A percentile compares a stretch with the other conserved stretches of the same genome.
phyloP scores from a whole-genome alignment of 2,888 invertebrate genomes.

The Phania funesta region DNA sequence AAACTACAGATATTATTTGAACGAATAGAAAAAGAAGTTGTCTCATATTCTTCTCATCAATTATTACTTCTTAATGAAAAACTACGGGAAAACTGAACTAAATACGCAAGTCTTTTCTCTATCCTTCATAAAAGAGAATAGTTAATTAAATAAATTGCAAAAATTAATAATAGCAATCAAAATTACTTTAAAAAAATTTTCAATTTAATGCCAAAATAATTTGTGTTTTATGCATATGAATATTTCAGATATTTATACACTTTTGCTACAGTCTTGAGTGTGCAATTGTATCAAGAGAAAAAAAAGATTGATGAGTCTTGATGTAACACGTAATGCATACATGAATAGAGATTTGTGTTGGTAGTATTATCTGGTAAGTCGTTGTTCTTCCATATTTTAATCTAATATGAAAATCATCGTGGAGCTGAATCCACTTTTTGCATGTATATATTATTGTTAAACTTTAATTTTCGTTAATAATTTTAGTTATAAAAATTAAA shows the following conservation, averaged over 20 bases:
- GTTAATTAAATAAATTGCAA: constrained; percentile 9
- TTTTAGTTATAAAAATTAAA: too few species aligned
- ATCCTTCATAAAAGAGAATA: constrained; percentile 7
- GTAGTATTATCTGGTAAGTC: constrained; percentile 36
- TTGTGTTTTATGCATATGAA: constrained; percentile 75
- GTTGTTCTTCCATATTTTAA: too few species aligned
- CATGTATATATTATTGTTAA: too few species aligned
- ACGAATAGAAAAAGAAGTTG: constrained; percentile 52
- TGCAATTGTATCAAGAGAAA: background rate
- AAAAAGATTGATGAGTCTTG: constrained; percentile 66
- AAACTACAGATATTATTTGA: constrained; percentile 48
- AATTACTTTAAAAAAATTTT: constrained; percentile 75
- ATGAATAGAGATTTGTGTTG: constrained; percentile 65
- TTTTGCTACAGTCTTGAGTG: too few species aligned
- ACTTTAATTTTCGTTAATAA: too few species aligned
- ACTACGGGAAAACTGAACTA: too few species aligned
- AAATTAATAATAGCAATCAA: constrained; percentile 57
- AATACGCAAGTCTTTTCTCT: constrained; percentile 22
- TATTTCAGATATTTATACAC: constrained; percentile 51
- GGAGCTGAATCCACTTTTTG: too few species aligned
- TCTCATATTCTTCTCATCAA: too few species aligned
- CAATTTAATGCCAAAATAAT: constrained; percentile 79
- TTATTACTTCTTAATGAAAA: too few species aligned
- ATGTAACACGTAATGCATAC: constrained; percentile 66
- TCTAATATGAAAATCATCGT: too few species aligned